These are phyloP conservation scores for Babylonia areolata DNA, from an alignment of 1,140 invertebrate species.

Conservation along the genomic window DNA sequence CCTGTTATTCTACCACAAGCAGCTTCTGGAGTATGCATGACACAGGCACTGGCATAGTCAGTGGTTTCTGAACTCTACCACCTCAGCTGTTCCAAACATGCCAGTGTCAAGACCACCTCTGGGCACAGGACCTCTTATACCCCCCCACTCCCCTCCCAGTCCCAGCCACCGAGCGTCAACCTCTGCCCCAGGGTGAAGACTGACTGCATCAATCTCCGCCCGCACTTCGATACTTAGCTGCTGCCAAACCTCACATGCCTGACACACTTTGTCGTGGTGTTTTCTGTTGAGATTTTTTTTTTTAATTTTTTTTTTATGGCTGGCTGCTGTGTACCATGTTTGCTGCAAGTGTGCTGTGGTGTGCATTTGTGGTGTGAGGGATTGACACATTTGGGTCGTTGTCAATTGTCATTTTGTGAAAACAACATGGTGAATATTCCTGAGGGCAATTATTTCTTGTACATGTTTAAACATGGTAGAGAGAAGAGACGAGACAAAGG, in stretches of 20 bases:
- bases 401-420: too few species aligned
- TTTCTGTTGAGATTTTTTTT: not conserved
- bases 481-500: not conserved
- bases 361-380: not conserved
- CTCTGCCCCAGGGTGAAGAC: not conserved
- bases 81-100: not conserved
- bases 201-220: not conserved
- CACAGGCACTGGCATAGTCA: not conserved
- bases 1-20: conserved; percentile 95
- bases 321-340: not conserved
- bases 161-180: not conserved
- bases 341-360: not conserved
- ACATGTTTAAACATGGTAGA: not conserved
- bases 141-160: too few species aligned
- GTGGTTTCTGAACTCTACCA: not conserved
- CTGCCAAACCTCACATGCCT: not conserved
- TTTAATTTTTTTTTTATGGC: not conserved
- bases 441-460: not conserved
- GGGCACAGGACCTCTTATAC: not conserved
- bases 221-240: not conserved
- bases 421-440: too few species aligned
- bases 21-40: conserved; percentile 88
- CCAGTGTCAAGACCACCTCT: not conserved
- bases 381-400: not conserved
- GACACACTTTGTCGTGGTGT: not conserved